phyloP scores from a whole-genome alignment of 2,113 vertebrate species.

The Plotosus lineatus region DNA sequence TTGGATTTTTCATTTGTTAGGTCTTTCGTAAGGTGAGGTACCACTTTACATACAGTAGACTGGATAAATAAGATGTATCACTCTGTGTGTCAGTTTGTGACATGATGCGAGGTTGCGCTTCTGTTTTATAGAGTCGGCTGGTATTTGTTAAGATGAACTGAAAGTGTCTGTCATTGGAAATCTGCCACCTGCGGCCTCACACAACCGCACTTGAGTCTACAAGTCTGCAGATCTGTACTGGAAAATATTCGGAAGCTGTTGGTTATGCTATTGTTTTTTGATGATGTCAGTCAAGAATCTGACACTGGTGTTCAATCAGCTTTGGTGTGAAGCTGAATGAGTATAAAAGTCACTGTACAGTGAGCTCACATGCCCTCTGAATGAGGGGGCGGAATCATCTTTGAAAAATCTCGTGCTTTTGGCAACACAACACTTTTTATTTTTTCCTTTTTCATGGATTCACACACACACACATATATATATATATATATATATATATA shows the following conservation, averaged over 20 bases:
- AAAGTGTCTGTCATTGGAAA: no score
- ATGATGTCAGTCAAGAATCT: background rate
- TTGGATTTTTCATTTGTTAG: no score
- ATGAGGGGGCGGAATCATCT: background rate
- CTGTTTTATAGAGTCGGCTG: no score
- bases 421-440: background rate
- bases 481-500: no score
- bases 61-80: no score
- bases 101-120: no score
- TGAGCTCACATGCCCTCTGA: background rate
- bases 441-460: background rate
- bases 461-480: no score
- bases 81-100: no score
- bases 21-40: no score
- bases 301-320: background rate
- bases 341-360: background rate
- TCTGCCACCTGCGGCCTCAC: background rate
- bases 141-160: no score
- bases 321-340: background rate
- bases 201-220: background rate
- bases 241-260: background rate
- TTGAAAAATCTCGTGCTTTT: background rate
- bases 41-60: no score
- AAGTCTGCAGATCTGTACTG: background rate
- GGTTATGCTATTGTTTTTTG: no score